Conservation (phyloP, 2,888 invertebrate genomes). For the Drosophila mulleri region DNA sequence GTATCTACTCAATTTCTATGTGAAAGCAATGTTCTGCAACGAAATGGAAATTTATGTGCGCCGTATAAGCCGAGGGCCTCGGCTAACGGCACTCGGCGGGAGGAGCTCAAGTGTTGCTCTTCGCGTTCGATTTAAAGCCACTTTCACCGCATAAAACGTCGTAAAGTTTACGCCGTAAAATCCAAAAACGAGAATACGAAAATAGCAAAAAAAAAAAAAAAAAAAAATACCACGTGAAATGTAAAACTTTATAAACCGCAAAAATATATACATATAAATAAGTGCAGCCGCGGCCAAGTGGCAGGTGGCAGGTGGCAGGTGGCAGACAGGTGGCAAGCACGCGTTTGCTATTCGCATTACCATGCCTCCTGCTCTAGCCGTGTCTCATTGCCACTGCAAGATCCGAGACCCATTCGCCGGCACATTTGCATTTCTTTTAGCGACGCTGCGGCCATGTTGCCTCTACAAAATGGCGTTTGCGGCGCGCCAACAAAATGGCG, state of each 20-base stretch:
- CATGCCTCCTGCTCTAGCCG: constrained; percentile 12
- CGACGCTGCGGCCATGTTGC: constrained; percentile 61
- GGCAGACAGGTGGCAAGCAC: constrained; percentile 43
- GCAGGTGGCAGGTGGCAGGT: constrained; percentile 48
- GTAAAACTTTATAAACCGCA: constrained; percentile 79
- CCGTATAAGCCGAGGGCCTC: constrained; percentile 55
- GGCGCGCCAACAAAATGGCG: constrained; percentile 79
- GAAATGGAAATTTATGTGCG: constrained; percentile 79
- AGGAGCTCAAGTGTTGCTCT: constrained; percentile 30
- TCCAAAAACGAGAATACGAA: constrained; percentile 30
- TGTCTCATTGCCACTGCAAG: constrained; percentile 10
- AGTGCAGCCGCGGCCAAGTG: constrained; percentile 48
- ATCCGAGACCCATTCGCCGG: constrained; percentile 23
- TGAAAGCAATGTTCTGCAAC: constrained; percentile 71
- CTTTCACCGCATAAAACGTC: constrained; percentile 75
- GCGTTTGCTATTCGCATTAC: constrained; percentile 25
- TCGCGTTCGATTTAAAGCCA: constrained; percentile 64
- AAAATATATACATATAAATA: constrained; percentile 68
- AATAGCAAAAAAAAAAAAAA: constrained; percentile 20
- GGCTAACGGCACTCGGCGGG: constrained; percentile 29
- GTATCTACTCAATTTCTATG: constrained; percentile 77
- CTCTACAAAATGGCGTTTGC: constrained; percentile 77
- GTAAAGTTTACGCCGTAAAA: constrained; percentile 72
- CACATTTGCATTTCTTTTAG: constrained; percentile 64
- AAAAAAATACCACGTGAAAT: constrained; percentile 56